Percentiles rank a stretch among this genome's conserved stretches.
phyloP scores from a whole-genome alignment of 2,797 vertebrate species.

The Melanotaenia nigrans region DNA sequence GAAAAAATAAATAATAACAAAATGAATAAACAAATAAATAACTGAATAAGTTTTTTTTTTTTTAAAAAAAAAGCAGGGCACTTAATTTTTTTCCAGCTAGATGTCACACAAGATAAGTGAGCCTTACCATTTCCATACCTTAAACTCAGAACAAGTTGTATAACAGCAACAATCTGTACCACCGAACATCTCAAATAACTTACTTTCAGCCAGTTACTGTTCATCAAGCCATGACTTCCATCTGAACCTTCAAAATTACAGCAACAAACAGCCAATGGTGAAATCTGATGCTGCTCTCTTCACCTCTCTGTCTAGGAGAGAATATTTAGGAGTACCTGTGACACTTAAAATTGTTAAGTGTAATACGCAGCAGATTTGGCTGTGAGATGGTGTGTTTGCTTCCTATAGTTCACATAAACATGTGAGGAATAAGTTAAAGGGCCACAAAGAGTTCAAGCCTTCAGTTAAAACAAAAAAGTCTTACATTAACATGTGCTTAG shows the following conservation, averaged over 20 bases:
- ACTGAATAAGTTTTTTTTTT: too few species aligned
- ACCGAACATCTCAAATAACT: neutral
- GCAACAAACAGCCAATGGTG: constrained; percentile 42
- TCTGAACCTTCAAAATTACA: constrained; percentile 37
- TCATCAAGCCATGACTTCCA: constrained; percentile 13
- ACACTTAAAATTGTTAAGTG: constrained; percentile 43
- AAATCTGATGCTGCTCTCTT: constrained; percentile 33
- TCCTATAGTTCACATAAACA: constrained; percentile 9
- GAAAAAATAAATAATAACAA: neutral
- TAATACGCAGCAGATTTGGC: constrained; percentile 32
- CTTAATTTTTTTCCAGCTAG: neutral
- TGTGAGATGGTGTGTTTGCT: constrained; percentile 27
- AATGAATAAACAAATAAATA: too few species aligned
- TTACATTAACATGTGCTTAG: neutral
- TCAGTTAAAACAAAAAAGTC: constrained; percentile 25
- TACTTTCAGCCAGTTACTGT: constrained; percentile 1
- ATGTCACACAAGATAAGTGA: neutral
- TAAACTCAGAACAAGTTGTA: neutral
- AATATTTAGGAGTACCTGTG: constrained; percentile 30
- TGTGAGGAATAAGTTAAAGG: constrained; percentile 14
- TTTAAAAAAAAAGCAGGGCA: too few species aligned
- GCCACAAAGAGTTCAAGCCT: neutral
- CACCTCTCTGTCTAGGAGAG: constrained; percentile 8
- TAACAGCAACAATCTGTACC: neutral
- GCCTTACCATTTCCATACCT: neutral